Percentiles rank a stretch among this genome's conserved stretches.
Evolutionary conservation across 1,140 invertebrate genomes (phyloP).

Genomic region (Bombus fervidus): DNA sequence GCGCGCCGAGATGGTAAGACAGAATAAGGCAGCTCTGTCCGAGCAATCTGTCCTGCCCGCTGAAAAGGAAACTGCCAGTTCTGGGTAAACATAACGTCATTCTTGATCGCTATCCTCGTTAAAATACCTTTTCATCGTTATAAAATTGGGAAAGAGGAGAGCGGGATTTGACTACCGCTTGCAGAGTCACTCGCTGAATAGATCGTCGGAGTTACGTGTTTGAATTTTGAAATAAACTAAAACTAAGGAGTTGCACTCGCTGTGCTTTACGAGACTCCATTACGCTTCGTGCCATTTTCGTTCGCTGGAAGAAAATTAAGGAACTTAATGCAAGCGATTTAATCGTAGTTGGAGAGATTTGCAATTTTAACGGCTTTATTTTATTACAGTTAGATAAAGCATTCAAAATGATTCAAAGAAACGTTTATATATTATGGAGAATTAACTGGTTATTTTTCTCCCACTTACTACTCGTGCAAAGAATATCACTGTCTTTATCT

Average conservation of each 20-base stretch:
- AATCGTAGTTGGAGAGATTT: slow-evolving; percentile 35
- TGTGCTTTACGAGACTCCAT: slow-evolving; percentile 48
- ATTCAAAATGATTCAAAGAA: slow-evolving; percentile 6
- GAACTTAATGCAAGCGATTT: slow-evolving; percentile 40
- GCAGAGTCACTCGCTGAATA: slow-evolving; percentile 46
- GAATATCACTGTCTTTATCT: slow-evolving; percentile 40
- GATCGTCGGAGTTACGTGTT: slow-evolving; percentile 45
- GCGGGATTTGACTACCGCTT: slow-evolving; percentile 37
- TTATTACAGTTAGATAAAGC: slow-evolving; percentile 34
- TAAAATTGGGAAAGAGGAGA: slow-evolving; percentile 47
- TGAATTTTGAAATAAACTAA: slow-evolving; percentile 40
- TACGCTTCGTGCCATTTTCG: slow-evolving; percentile 68
- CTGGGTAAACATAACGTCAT: slow-evolving; percentile 81
- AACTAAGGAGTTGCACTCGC: slow-evolving; percentile 27
- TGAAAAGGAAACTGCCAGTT: slow-evolving; percentile 84
- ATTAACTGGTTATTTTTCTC: background rate
- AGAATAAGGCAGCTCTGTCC: slow-evolving; percentile 89
- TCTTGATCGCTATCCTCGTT: slow-evolving; percentile 40
- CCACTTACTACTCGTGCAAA: slow-evolving; percentile 35
- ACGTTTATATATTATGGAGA: background rate
- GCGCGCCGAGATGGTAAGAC: slow-evolving; percentile 91
- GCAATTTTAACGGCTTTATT: slow-evolving; percentile 50
- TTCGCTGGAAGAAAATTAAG: slow-evolving; percentile 43
- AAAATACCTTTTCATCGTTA: slow-evolving; percentile 35
- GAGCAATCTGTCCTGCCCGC: slow-evolving; percentile 65